Conservation (phyloP, 2,113 vertebrate species). For the Dipodomys spectabilis region DNA sequence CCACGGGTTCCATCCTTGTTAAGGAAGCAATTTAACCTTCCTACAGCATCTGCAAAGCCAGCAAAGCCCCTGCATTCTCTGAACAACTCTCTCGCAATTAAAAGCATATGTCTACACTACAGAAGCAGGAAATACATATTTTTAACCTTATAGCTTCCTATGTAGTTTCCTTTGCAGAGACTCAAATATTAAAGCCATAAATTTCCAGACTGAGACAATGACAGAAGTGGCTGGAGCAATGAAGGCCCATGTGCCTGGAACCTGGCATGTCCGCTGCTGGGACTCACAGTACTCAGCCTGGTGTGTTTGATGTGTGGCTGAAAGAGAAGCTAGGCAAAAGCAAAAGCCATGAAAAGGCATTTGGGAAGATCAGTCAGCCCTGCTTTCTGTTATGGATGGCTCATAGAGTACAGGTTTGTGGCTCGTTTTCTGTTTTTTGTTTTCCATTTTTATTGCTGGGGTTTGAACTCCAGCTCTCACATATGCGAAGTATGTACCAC, state of each 20-base stretch:
- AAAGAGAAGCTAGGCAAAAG: background rate
- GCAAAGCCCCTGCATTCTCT: background rate
- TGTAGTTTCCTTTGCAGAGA: slow-evolving; percentile 38
- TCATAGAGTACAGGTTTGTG: background rate
- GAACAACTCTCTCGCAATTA: slow-evolving; percentile 46
- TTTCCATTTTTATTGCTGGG: background rate
- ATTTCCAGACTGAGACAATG: slow-evolving; percentile 37
- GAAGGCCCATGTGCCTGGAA: background rate
- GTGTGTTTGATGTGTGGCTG: background rate
- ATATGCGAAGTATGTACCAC: background rate
- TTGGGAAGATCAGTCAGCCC: background rate
- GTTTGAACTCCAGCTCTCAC: background rate
- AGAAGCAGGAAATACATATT: slow-evolving; percentile 50
- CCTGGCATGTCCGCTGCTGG: background rate
- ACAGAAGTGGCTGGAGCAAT: background rate
- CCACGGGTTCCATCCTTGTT: background rate
- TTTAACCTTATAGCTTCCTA: slow-evolving; percentile 58
- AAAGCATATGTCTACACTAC: slow-evolving; percentile 59
- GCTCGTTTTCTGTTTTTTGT: background rate
- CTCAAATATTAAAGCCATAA: slow-evolving; percentile 69
- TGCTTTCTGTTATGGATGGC: too few species aligned
- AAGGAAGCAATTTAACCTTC: background rate
- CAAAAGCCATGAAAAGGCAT: too few species aligned
- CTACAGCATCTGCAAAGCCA: background rate
- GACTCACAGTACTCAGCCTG: too few species aligned